These are phyloP conservation scores for Coregonus ussuriensis DNA, from an alignment of 2,797 vertebrate genomes.

Conservation along the genomic window DNA sequence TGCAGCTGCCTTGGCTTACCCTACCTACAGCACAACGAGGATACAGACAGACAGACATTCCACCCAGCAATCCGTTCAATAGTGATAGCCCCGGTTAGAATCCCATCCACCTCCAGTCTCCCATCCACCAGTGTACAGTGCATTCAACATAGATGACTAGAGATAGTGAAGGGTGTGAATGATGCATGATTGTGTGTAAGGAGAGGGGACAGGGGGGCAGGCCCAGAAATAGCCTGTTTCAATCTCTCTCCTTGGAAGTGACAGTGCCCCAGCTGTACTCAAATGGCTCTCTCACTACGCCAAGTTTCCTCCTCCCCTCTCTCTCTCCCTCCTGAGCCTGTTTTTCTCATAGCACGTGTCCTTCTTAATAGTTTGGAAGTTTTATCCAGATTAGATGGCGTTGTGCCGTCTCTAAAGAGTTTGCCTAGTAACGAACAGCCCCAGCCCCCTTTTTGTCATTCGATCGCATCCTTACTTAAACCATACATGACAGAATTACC, in stretches of 20 bases:
- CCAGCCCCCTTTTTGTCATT: constrained; percentile 24
- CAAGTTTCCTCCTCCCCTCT: constrained; percentile 65
- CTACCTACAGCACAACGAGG: constrained; percentile 36
- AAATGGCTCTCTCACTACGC: constrained; percentile 56
- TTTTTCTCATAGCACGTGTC: constrained; percentile 33
- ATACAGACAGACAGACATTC: constrained; percentile 57
- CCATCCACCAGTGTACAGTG: constrained; percentile 35
- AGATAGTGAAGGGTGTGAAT: constrained; percentile 70
- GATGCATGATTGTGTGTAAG: constrained; percentile 72
- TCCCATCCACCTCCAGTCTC: constrained; percentile 42
- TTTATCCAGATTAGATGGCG: constrained; percentile 55
- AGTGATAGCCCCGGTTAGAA: constrained; percentile 20
- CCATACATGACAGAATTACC: constrained; percentile 25
- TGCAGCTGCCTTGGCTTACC: constrained; percentile 42
- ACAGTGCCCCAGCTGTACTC: constrained; percentile 72
- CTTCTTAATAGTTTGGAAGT: constrained; percentile 47
- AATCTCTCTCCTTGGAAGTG: constrained; percentile 71
- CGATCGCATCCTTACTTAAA: constrained; percentile 30
- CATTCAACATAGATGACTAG: constrained; percentile 54
- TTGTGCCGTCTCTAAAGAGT: constrained; percentile 44
- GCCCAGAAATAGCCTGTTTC: constrained; percentile 75
- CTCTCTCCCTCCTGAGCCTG: constrained; percentile 42
- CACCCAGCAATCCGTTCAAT: constrained; percentile 34
- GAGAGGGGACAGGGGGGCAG: constrained; percentile 56
- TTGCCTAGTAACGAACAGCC: constrained; percentile 1